These are phyloP conservation scores for Listronotus oregonensis DNA, from an alignment of 1,140 invertebrate species.

Conservation along the genomic window DNA sequence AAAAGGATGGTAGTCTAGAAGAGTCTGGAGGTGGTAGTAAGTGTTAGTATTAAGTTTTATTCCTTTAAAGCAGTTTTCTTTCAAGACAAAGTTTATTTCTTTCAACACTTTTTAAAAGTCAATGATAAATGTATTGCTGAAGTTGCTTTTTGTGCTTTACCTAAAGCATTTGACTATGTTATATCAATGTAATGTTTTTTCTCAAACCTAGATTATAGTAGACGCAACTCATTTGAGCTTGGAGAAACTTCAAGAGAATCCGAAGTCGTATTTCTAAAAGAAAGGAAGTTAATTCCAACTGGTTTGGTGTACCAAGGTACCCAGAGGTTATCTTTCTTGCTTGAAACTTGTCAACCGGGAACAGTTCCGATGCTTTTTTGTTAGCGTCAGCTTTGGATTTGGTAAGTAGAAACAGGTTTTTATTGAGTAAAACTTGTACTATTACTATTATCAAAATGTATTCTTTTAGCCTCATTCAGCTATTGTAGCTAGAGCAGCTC, in stretches of 20 bases:
- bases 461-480: constrained; percentile 86
- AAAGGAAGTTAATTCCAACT: constrained; percentile 77
- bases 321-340: constrained; percentile 81
- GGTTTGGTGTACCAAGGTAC: constrained; percentile 79
- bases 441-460: not conserved
- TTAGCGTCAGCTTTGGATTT: constrained; percentile 94
- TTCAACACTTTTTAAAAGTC: too few relatives aligned
- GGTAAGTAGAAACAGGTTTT: constrained; percentile 62
- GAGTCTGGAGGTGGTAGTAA: constrained; percentile 78
- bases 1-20: constrained; percentile 85
- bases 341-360: constrained; percentile 95
- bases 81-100: too few relatives aligned
- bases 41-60: constrained; percentile 47
- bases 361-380: constrained; percentile 93
- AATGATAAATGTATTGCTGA: too few relatives aligned
- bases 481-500: constrained; percentile 85
- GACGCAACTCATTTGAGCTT: constrained; percentile 79
- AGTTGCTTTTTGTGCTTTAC: too few relatives aligned
- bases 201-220: constrained; percentile 69
- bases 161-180: too few relatives aligned
- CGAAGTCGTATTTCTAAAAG: constrained; percentile 85
- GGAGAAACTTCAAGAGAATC: constrained; percentile 79
- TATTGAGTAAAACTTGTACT: not conserved
- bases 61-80: too few relatives aligned
- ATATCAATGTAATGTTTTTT: too few relatives aligned